Base-by-base conservation (phyloP, 2,888 invertebrate genomes). In the Itoplectis maculator region DNA sequence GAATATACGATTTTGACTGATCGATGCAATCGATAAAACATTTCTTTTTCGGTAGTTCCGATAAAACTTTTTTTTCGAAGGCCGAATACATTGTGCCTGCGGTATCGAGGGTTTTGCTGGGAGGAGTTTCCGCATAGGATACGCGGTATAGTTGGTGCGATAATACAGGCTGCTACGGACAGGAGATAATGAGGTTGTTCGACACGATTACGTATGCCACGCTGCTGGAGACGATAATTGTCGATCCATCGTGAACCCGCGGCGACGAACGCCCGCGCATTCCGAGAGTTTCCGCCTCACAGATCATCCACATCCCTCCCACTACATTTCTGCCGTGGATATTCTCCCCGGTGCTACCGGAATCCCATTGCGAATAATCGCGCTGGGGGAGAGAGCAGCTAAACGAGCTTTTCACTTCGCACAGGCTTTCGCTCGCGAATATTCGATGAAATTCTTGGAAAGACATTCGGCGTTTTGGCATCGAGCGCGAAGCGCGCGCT, bases 151-250 rank as follows among this genome's bases (percentile, higher is more conserved):
- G 35, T 29, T 35, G 11, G 40, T 18, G 49, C 47, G 66, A 74
- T 86, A 82, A 84, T 79, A 81, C 72, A 63, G 23, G 63, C 77
- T 23, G 69, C 63, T 75, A 66, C 66, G 84, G 78, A 82, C 76
- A 80, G 65, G 75, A 82, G 84, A 85, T 85, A 87, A 87, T 87
- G 87, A 86, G 81, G 54, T 79, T 84, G 84, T 84, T 82, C 79
- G 76, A 84, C 85, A 81, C 77, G 85, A 86, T 81, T 81, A 74
- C 79, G 65, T 78, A 76, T 79, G 74, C 81, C 51, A 56, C 59
- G 63, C 79, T 76, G 70, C 66, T 68, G 76, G 78, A 75, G 63
- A 80, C 66, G 77, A 83, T 81, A 87, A 86, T 85, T 85, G 73
- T 72, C 72, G 63, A 73, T 76, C 68, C 79, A 77, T 74, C 56